Conservation (phyloP, 2,888 invertebrate species). For the Stenolophus ochropezus region DNA sequence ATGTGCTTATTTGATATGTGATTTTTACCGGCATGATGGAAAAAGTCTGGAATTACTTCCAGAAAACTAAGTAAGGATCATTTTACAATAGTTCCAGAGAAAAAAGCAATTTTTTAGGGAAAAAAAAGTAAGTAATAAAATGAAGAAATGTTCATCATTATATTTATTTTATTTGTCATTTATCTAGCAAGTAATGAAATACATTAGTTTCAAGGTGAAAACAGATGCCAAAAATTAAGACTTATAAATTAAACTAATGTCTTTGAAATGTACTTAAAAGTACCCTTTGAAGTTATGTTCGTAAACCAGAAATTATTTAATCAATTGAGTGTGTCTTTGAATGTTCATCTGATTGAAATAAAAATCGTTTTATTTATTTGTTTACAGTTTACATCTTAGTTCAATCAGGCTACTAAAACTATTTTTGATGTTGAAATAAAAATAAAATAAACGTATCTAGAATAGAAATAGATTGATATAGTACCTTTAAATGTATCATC, state of each 20-base stretch:
- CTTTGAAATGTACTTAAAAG: neutral
- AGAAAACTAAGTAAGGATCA: too few relatives aligned
- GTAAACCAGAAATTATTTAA: neutral
- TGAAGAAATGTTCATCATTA: neutral
- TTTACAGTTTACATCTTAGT: neutral
- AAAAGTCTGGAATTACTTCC: too few relatives aligned
- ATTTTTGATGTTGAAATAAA: too few relatives aligned
- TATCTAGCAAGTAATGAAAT: neutral
- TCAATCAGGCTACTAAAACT: neutral
- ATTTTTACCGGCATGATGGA: too few relatives aligned
- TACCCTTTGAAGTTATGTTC: neutral
- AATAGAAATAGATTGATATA: too few relatives aligned
- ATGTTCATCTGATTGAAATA: neutral
- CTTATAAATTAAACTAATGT: neutral
- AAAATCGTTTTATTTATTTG: neutral
- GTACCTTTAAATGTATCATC: too few relatives aligned
- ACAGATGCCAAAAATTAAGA: neutral
- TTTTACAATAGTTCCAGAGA: too few relatives aligned
- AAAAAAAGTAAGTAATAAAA: too few relatives aligned
- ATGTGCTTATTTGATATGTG: too few relatives aligned
- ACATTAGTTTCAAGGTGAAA: neutral
- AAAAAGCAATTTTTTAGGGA: too few relatives aligned
- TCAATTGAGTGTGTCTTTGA: neutral
- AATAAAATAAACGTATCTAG: too few relatives aligned
- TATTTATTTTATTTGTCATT: neutral